These are phyloP conservation scores for Noctua fimbriata DNA, from an alignment of 2,888 invertebrate genomes.

Conservation along the genomic window DNA sequence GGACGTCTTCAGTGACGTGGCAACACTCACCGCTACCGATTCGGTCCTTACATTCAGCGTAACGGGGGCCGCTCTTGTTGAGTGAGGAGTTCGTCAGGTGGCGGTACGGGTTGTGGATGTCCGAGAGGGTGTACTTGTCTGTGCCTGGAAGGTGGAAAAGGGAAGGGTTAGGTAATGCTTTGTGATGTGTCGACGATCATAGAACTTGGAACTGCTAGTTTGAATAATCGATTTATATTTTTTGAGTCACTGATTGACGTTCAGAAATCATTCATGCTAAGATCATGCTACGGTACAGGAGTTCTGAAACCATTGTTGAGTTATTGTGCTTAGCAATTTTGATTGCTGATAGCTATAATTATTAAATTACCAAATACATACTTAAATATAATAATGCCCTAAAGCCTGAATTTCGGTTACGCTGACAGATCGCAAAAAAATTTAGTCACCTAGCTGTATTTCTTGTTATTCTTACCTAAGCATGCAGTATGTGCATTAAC, in stretches of 20 bases:
- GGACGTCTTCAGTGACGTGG: slow-evolving; percentile 69
- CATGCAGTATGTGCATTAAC: background rate
- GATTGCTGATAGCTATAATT: background rate
- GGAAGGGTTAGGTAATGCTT: background rate
- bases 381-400: background rate
- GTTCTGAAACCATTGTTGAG: background rate
- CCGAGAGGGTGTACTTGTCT: slow-evolving; percentile 95
- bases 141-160: slow-evolving; percentile 91
- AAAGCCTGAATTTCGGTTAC: background rate
- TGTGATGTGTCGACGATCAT: background rate
- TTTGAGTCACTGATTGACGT: no score
- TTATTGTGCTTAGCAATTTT: background rate
- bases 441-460: background rate
- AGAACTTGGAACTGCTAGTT: background rate
- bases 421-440: background rate
- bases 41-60: slow-evolving; percentile 95
- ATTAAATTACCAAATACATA: background rate
- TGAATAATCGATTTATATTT: background rate
- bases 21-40: slow-evolving; percentile 92
- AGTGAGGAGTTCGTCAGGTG: slow-evolving; percentile 98
- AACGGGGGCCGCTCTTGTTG: slow-evolving; percentile 96
- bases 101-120: slow-evolving; percentile 95
- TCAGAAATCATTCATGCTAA: background rate
- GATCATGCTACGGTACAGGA: background rate
- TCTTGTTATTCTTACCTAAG: background rate